Conservation (phyloP, 92 coral and sea anemone genomes). For the Blastomussa wellsi region DNA sequence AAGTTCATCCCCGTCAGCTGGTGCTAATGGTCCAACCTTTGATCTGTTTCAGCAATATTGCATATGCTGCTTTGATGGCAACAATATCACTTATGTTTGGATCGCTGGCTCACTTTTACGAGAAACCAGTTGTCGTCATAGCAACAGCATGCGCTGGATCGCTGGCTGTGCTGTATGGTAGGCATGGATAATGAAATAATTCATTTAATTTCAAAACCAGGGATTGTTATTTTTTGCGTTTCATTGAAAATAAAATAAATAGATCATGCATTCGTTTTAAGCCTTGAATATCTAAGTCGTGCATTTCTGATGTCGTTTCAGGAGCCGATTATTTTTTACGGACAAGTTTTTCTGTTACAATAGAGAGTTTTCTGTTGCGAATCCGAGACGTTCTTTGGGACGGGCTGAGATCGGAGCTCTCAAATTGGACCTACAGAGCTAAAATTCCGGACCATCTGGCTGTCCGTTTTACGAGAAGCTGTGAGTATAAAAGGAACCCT, state of each 20-base stretch:
- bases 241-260: no score
- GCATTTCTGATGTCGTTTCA: background rate
- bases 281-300: background rate
- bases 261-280: no score
- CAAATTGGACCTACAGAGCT: conserved; percentile 92
- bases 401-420: conserved; percentile 83
- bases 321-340: conserved; percentile 84
- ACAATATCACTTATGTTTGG: conserved; percentile 79
- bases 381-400: conserved; percentile 82
- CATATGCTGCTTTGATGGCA: conserved; percentile 88
- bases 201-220: background rate
- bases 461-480: conserved; percentile 72
- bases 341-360: conserved; percentile 93
- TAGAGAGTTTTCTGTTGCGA: conserved; percentile 86
- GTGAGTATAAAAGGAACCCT: conserved; percentile 43
- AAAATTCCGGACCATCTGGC: conserved; percentile 81
- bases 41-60: conserved; percentile 63
- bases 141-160: conserved; percentile 89
- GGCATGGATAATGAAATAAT: background rate
- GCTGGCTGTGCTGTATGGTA: conserved; percentile 89
- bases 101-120: conserved; percentile 82
- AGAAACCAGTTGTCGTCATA: conserved; percentile 84
- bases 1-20: background rate
- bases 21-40: background rate
- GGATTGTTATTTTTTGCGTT: background rate